phyloP scores from a whole-genome alignment of 2,113 vertebrate species.

The Heterotis niloticus region DNA sequence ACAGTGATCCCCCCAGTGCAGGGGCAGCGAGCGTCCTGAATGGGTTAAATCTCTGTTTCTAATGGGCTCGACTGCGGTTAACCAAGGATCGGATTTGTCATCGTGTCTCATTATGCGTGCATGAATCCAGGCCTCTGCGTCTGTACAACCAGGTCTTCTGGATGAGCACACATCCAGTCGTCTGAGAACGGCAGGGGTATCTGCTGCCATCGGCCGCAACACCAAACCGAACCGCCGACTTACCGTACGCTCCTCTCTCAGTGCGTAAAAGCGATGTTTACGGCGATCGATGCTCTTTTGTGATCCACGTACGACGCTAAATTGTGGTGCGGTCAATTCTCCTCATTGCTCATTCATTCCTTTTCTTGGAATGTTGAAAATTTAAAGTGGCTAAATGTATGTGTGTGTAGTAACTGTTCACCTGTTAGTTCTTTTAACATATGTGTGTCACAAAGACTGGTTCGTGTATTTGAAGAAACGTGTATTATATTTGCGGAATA shows the following conservation, averaged over 20 bases:
- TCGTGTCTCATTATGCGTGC: constrained; percentile 62
- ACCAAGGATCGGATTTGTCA: constrained; percentile 47
- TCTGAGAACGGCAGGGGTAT: constrained; percentile 55
- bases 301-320: too few relatives aligned
- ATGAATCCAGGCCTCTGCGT: constrained; percentile 49
- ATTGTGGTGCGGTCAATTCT: too few relatives aligned
- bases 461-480: background rate
- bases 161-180: constrained; percentile 59
- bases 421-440: too few relatives aligned
- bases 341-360: too few relatives aligned
- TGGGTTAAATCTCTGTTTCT: constrained; percentile 50
- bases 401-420: background rate
- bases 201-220: constrained; percentile 33
- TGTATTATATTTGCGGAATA: background rate
- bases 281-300: too few relatives aligned
- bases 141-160: constrained; percentile 50
- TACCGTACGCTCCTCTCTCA: background rate
- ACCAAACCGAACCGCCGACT: background rate
- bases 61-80: constrained; percentile 56
- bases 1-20: constrained; percentile 44
- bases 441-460: too few relatives aligned
- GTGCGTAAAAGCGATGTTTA: too few relatives aligned
- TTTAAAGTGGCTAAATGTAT: background rate
- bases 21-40: constrained; percentile 46
- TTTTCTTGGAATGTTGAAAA: too few relatives aligned